phyloP scores from a whole-genome alignment of 2,888 invertebrate species.

The Habrosyne pyritoides region DNA sequence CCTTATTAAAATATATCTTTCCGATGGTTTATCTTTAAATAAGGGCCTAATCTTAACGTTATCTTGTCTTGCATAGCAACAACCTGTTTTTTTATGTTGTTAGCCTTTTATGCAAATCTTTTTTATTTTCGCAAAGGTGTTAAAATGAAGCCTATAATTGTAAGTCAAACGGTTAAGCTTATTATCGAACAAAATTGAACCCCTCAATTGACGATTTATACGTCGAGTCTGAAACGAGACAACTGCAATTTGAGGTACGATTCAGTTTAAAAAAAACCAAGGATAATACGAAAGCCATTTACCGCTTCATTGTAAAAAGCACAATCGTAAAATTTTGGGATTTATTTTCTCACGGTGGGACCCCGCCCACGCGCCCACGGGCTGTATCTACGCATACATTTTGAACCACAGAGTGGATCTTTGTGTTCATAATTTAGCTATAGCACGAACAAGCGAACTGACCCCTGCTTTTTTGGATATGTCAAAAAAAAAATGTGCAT shows the following conservation, averaged over 20 bases:
- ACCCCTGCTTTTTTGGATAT: constrained; percentile 47
- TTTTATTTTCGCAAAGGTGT: not conserved
- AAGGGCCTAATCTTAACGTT: constrained; percentile 44
- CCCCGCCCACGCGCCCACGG: constrained; percentile 64
- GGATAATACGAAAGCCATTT: constrained; percentile 47
- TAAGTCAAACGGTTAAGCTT: not conserved
- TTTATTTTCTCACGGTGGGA: constrained; percentile 73
- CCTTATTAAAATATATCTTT: constrained; percentile 74
- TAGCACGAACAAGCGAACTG: constrained; percentile 59
- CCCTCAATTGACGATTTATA: constrained; percentile 7
- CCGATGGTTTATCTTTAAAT: constrained; percentile 61
- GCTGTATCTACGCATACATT: constrained; percentile 70
- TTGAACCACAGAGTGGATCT: constrained; percentile 64
- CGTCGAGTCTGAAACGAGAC: constrained; percentile 40
- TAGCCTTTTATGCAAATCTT: not conserved
- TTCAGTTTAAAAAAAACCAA: constrained; percentile 42
- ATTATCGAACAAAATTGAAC: not conserved
- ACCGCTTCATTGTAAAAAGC: constrained; percentile 50
- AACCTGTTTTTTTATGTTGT: constrained; percentile 29
- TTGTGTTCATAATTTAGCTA: constrained; percentile 69
- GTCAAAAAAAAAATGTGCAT: constrained; percentile 18
- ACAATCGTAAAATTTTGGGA: constrained; percentile 60
- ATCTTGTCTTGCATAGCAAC: constrained; percentile 45
- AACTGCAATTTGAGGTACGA: constrained; percentile 43
- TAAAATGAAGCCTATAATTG: not conserved